A percentile compares a stretch with the other conserved stretches of the same genome.
phyloP scores from a whole-genome alignment of 2,113 vertebrate genomes.

The Zosterops borbonicus region DNA sequence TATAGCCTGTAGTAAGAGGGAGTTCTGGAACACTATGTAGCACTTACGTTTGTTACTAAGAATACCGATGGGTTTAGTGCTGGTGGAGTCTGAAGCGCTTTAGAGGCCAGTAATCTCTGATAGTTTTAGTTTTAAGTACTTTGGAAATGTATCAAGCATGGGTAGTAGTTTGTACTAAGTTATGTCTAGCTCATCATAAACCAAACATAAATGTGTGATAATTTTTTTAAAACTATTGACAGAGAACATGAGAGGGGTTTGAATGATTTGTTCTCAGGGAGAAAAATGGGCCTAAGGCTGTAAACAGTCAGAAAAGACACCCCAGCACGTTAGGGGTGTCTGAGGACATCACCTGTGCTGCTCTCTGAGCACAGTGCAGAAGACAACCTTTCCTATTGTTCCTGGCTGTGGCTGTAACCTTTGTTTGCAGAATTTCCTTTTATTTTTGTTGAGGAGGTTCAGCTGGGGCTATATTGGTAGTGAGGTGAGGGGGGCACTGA shows the following conservation, averaged over 20 bases:
- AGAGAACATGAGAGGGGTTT: neutral
- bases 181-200: neutral
- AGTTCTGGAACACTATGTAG: neutral
- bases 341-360: neutral
- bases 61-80: neutral
- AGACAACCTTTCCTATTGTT: neutral
- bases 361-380: neutral
- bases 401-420: neutral
- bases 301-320: neutral
- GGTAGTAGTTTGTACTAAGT: neutral
- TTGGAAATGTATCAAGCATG: neutral
- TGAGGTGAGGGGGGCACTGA: neutral
- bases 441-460: slow-evolving; percentile 23
- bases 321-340: neutral
- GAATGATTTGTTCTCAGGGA: neutral
- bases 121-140: slow-evolving; percentile 14
- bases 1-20: neutral
- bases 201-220: neutral
- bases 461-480: neutral
- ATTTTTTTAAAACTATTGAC: neutral
- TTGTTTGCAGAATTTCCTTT: slow-evolving; percentile 12
- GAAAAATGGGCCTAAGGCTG: neutral
- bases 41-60: neutral
- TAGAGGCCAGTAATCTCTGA: neutral
- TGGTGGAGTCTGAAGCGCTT: neutral